Percentiles rank a stretch among this genome's conserved stretches.
These are phyloP conservation scores for Lordiphosa stackelbergi DNA, from an alignment of 1,140 invertebrate species.

Conservation along the genomic window DNA sequence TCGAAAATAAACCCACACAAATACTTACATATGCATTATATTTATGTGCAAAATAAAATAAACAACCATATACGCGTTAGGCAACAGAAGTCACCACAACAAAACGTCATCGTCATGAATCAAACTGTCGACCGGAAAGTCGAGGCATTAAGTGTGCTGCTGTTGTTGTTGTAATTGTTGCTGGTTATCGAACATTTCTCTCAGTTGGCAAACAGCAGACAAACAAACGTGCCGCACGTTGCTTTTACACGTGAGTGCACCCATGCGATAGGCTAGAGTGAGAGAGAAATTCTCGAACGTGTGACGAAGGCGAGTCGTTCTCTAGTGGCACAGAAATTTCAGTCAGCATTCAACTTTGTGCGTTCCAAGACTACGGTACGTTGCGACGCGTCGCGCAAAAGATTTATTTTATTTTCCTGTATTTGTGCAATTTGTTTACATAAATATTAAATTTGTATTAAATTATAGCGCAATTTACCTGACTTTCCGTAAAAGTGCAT, in stretches of 20 bases:
- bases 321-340: constrained; percentile 20
- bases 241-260: constrained; percentile 58
- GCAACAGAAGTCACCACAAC: constrained; percentile 30
- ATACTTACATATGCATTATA: no score
- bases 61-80: constrained; percentile 25
- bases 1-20: constrained; percentile 13
- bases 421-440: not conserved
- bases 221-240: constrained; percentile 70
- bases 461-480: no score
- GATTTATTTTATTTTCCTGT: not conserved
- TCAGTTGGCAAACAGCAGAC: constrained; percentile 13
- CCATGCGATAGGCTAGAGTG: not conserved
- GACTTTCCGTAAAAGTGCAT: constrained; percentile 32
- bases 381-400: constrained; percentile 18
- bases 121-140: constrained; percentile 10
- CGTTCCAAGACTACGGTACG: constrained; percentile 45
- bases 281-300: constrained; percentile 5
- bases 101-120: constrained; percentile 36
- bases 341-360: constrained; percentile 47
- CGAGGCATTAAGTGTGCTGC: constrained; percentile 13
- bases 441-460: not conserved
- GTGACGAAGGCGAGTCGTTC: constrained; percentile 4
- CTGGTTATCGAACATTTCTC: constrained; percentile 39
- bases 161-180: constrained; percentile 32
- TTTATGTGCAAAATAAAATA: no score